Conservation (phyloP, 2,888 invertebrate species). For the Drosophila demipolita region DNA sequence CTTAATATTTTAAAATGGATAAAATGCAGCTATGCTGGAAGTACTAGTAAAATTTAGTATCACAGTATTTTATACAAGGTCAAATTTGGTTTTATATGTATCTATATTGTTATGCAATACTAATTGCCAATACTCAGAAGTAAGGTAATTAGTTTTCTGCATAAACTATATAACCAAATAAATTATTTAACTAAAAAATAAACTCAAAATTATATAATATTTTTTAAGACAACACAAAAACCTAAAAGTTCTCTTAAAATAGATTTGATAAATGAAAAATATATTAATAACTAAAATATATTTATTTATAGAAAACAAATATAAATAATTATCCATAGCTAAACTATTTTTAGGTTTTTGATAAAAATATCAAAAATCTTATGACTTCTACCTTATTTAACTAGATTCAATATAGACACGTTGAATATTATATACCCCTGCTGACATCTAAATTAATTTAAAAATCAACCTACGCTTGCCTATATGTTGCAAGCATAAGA, state of each 20-base stretch:
- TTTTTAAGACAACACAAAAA: neutral
- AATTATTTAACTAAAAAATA: neutral
- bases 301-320: too few relatives aligned
- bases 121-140: slow-evolving; percentile 25
- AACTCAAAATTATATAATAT: neutral
- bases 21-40: slow-evolving; percentile 86
- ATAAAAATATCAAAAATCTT: neutral
- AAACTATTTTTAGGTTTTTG: neutral
- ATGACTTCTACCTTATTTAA: neutral
- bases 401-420: neutral
- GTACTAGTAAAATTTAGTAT: slow-evolving; percentile 86
- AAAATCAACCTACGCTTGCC: neutral
- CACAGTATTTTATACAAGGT: slow-evolving; percentile 85
- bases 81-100: slow-evolving; percentile 77
- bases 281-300: neutral
- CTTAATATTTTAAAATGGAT: slow-evolving; percentile 85
- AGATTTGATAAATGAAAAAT: neutral
- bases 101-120: slow-evolving; percentile 41
- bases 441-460: neutral
- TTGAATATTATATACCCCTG: neutral
- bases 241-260: neutral
- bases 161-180: neutral
- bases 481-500: neutral
- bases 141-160: neutral
- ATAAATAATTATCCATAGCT: neutral